These are phyloP conservation scores for Poecilobothrus nobilitatus DNA, from an alignment of 2,888 invertebrate species.

Conservation along the genomic window DNA sequence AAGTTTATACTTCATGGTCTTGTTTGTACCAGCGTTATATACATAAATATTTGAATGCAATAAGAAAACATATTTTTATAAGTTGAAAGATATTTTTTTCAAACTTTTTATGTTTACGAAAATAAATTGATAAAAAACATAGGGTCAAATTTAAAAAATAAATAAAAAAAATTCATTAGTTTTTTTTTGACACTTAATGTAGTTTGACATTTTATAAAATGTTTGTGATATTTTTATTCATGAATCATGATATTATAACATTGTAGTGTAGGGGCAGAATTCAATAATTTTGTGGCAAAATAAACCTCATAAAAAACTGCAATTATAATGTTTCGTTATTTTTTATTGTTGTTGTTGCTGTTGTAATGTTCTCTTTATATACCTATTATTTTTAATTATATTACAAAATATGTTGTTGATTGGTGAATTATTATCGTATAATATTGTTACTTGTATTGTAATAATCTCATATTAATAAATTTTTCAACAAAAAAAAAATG, in stretches of 20 bases:
- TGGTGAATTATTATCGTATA: constrained; percentile 6
- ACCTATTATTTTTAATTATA: too few species aligned
- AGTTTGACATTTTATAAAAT: background rate
- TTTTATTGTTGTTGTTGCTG: background rate
- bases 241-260: background rate
- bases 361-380: background rate
- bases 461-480: background rate
- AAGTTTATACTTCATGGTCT: too few species aligned
- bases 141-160: too few species aligned
- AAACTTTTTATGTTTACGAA: too few species aligned
- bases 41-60: too few species aligned
- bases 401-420: background rate
- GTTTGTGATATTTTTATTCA: background rate
- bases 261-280: background rate
- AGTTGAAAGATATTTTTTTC: too few species aligned
- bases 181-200: too few species aligned
- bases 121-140: too few species aligned
- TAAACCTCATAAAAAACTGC: background rate
- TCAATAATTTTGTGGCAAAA: background rate
- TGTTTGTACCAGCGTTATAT: too few species aligned
- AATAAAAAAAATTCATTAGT: too few species aligned
- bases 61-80: too few species aligned
- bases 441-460: background rate
- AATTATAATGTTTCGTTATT: background rate
- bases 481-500: background rate